These are phyloP conservation scores for Sarcoramphus papa DNA, from an alignment of 2,797 vertebrate genomes.

Conservation along the genomic window DNA sequence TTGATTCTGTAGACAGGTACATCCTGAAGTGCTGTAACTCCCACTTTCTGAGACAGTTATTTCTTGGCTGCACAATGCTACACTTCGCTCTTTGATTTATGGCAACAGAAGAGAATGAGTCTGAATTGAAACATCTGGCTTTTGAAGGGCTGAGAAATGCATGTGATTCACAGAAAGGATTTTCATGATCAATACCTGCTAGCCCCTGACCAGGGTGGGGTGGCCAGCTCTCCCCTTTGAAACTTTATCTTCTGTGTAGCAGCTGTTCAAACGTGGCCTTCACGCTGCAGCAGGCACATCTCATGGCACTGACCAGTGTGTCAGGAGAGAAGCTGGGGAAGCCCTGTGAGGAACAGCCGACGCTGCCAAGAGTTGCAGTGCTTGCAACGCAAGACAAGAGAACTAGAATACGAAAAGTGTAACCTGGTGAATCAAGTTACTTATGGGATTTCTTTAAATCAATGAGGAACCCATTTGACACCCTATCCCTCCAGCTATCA, in stretches of 20 bases:
- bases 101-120: neutral
- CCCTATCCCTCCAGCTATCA: neutral
- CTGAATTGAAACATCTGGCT: neutral
- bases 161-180: neutral
- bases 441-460: neutral
- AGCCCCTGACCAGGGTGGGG: neutral
- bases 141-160: neutral
- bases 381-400: neutral
- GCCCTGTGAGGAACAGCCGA: neutral
- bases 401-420: neutral
- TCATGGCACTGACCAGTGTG: fast-evolving
- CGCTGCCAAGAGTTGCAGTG: neutral
- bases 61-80: neutral
- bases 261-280: neutral
- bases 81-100: neutral
- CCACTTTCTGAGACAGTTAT: neutral
- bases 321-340: neutral
- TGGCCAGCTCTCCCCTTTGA: neutral
- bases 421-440: neutral
- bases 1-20: neutral
- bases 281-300: fast-evolving
- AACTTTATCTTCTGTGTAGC: neutral
- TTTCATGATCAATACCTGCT: neutral
- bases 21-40: neutral
- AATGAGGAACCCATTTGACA: fast-evolving